Evolutionary conservation across 2,797 vertebrate genomes (phyloP), one percentile per base, ranked within the genome.

Genomic region (Merluccius polli): DNA sequence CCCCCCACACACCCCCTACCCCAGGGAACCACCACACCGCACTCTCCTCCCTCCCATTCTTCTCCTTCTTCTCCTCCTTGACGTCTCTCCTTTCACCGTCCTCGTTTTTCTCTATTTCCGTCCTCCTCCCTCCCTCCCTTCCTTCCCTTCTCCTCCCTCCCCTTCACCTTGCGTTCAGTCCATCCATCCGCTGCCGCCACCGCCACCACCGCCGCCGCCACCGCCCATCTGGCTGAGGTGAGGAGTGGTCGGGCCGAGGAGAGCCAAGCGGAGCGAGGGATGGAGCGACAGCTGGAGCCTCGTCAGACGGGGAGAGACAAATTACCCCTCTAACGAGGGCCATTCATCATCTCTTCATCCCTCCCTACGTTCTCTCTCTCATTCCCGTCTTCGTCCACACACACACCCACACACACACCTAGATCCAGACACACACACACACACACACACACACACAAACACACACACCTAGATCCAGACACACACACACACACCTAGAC

Each of bases 281-380:
- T 89, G 90, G 91, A 92, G 89, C 91, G 92, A 95, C 94, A 95
- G 93, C 94, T 95, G 94, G 93, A 94, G 91, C 91, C 90, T 91
- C 93, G 92, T 94, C 93, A 94, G 90, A 93, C 84, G 93, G 94
- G 93, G 90, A 93, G 93, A 94, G 93, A 95, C 94, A 95, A 94
- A 95, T 95, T 95, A 93, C 93, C 90, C 88, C 88, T 89, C 92
- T 94, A 94, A 95, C 94, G 93, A 95, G 93, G 93, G 89, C 87
- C 91, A 94, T 95, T 95, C 90, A 95, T 95, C 94, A 95, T 94
- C 89, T 86, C 88, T 91, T 88, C 90, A 88, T 89, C 90, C 81
- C 75, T 78, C 80, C 80, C 73, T 81, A 73, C 77, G 78, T 80
- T 78, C 77, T 80, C 80, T 75, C 78, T 87, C 31, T 81, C 79